Evolutionary conservation across 1,140 invertebrate genomes (phyloP).

Genomic region (Lepidostoma basale): DNA sequence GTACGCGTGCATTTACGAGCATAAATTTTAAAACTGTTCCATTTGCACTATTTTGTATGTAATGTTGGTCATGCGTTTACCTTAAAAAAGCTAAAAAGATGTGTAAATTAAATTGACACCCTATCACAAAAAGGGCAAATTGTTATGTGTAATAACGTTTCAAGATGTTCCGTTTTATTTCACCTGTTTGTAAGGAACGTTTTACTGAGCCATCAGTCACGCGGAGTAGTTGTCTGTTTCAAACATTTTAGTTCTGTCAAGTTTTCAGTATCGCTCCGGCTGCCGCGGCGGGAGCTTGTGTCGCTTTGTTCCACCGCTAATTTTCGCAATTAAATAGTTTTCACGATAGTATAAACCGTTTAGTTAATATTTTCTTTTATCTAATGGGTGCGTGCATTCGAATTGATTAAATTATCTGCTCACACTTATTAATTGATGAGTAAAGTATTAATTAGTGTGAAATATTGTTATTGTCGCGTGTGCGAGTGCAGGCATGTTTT

Average conservation of each 20-base stretch:
- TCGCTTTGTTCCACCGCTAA: neutral
- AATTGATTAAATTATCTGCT: neutral
- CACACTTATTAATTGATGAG: neutral
- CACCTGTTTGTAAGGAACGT: neutral
- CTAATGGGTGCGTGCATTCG: neutral
- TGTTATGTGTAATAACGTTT: too few relatives aligned
- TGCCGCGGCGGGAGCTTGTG: neutral
- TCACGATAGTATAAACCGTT: constrained; percentile 1
- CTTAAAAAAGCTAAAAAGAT: neutral
- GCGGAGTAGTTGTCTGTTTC: constrained; percentile 3
- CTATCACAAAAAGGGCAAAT: neutral
- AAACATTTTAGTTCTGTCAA: constrained; percentile 26
- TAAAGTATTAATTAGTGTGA: neutral
- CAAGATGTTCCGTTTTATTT: neutral
- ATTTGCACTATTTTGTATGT: constrained; percentile 1
- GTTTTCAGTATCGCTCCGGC: constrained; percentile 33
- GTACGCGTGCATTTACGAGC: neutral
- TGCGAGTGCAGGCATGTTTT: neutral
- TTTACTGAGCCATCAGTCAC: neutral
- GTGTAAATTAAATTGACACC: neutral
- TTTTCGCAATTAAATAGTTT: neutral
- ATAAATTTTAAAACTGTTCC: too few relatives aligned
- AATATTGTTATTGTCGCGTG: constrained; percentile 6
- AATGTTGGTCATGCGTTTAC: constrained; percentile 21
- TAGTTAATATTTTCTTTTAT: constrained; percentile 2